Evolutionary conservation across 2,797 vertebrate species (phyloP).

Genomic region (Harpagifer antarcticus): DNA sequence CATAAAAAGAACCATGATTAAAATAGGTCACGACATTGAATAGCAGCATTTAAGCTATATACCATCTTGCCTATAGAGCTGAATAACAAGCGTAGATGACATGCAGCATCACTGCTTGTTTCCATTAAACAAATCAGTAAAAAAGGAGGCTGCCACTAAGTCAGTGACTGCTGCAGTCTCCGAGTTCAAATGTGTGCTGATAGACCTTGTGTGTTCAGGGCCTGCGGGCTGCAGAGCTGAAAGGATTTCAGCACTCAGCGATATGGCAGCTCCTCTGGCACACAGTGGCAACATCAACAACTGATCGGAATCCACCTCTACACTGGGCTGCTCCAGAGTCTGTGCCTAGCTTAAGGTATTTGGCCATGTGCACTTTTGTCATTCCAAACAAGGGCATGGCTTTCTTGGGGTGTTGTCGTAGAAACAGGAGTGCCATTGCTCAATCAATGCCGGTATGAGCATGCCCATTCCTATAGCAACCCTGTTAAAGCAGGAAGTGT

Average conservation of each 20-base stretch:
- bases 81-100: conserved; percentile 4
- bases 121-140: conserved; percentile 32
- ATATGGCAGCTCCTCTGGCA: conserved; percentile 37
- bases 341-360: neutral
- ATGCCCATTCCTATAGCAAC: conserved; percentile 62
- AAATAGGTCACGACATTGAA: neutral
- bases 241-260: conserved; percentile 58
- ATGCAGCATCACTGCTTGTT: conserved; percentile 19
- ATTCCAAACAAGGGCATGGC: conserved; percentile 56
- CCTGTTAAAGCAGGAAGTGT: conserved; percentile 65
- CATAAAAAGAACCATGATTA: neutral
- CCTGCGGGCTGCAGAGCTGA: conserved; percentile 43
- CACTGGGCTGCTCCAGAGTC: neutral
- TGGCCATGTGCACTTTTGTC: conserved; percentile 32
- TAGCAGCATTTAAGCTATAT: neutral
- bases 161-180: conserved; percentile 61
- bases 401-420: conserved; percentile 53
- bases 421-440: conserved; percentile 61
- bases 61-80: neutral
- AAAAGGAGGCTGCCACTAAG: conserved; percentile 31
- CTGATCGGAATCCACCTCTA: conserved; percentile 21
- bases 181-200: conserved; percentile 40
- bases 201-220: conserved; percentile 38
- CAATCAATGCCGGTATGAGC: conserved; percentile 53
- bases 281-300: conserved; percentile 34